Conservation (phyloP, 2,888 invertebrate genomes). For the Camponotus fellah region DNA sequence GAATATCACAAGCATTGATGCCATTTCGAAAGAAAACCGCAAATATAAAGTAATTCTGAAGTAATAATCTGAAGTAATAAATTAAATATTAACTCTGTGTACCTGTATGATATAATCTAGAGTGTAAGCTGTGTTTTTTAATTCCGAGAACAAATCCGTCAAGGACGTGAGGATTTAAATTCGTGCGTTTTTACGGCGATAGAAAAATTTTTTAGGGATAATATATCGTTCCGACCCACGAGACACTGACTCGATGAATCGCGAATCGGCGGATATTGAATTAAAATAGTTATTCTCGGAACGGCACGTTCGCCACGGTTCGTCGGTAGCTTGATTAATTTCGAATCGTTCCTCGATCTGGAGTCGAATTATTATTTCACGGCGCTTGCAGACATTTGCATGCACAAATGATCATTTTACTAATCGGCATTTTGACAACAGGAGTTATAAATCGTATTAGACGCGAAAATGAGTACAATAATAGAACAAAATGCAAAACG, state of each 20-base stretch:
- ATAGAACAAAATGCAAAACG: not conserved
- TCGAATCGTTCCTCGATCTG: conserved; percentile 53
- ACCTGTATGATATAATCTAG: not conserved
- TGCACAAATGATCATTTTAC: conserved; percentile 45
- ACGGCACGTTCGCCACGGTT: conserved; percentile 59
- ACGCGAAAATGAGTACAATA: not conserved
- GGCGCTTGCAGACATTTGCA: conserved; percentile 49
- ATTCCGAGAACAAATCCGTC: conserved; percentile 8
- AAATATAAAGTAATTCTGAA: not conserved
- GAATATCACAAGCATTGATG: not conserved
- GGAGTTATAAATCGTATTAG: not conserved
- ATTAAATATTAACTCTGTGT: not conserved
- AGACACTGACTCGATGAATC: conserved; percentile 55
- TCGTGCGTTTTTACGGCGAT: conserved; percentile 18
- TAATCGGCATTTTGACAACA: conserved; percentile 23
- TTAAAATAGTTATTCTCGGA: conserved; percentile 65
- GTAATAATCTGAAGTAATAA: not conserved
- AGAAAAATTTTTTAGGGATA: conserved; percentile 45
- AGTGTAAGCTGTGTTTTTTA: conserved; percentile 15
- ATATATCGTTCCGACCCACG: conserved; percentile 30
- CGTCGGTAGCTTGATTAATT: conserved; percentile 60
- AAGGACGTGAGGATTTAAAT: conserved; percentile 23
- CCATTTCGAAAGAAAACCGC: not conserved
- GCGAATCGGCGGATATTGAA: conserved; percentile 68
- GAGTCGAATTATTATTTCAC: conserved; percentile 55